Evolutionary conservation across 2,113 vertebrate genomes (phyloP).

Genomic region (Hyaena hyaena): DNA sequence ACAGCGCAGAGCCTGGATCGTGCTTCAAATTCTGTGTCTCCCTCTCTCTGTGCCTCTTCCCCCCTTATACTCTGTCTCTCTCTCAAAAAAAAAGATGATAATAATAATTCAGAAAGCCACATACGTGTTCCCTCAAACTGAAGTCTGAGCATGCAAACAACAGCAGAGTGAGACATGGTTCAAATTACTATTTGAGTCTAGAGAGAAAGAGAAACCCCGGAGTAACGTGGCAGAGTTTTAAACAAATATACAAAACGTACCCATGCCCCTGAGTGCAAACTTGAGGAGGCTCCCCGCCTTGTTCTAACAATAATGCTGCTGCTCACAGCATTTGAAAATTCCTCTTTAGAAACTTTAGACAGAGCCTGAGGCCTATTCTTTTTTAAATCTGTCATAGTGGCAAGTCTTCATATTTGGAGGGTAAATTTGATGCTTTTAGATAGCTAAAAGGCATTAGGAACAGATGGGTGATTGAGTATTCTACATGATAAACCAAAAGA

Average conservation of each 20-base stretch:
- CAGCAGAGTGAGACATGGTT: background rate
- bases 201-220: background rate
- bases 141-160: background rate
- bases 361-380: background rate
- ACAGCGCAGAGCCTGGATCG: too few species aligned
- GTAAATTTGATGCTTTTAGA: background rate
- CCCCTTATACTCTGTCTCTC: too few species aligned
- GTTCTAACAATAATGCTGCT: background rate
- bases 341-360: background rate
- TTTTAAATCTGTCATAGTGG: background rate
- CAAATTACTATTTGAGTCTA: background rate
- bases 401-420: constrained; percentile 40
- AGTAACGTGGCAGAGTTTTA: background rate
- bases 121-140: background rate
- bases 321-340: background rate
- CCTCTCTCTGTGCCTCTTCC: too few species aligned
- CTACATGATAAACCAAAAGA: background rate
- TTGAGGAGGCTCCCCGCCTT: background rate
- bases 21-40: too few species aligned
- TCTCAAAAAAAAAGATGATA: too few species aligned
- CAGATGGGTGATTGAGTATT: background rate
- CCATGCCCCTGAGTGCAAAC: background rate
- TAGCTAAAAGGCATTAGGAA: background rate
- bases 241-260: background rate
- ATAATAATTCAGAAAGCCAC: background rate